phyloP scores from a whole-genome alignment of 2,888 invertebrate genomes.

The Drosophila atripex region DNA sequence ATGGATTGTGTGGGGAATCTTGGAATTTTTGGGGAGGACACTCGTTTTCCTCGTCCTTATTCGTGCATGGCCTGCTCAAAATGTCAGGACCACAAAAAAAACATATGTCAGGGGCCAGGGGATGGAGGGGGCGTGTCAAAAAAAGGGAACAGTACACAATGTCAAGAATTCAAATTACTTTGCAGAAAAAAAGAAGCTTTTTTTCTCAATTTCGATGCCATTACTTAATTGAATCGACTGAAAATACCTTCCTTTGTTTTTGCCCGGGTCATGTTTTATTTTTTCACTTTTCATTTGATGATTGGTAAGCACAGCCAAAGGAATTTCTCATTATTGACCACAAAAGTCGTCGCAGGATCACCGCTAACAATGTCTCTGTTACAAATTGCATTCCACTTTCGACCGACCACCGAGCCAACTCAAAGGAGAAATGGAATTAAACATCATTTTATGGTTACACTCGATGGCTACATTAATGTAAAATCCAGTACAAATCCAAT shows the following conservation, averaged over 20 bases:
- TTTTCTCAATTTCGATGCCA: constrained; percentile 42
- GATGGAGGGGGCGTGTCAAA: not conserved
- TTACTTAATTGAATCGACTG: constrained; percentile 76
- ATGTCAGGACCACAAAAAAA: constrained; percentile 46
- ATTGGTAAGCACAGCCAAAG: constrained; percentile 66
- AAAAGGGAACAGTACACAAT: constrained; percentile 27
- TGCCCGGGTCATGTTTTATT: constrained; percentile 6
- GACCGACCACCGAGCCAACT: not conserved
- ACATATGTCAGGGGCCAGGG: constrained; percentile 10
- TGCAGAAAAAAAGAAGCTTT: constrained; percentile 15
- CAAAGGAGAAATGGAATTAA: constrained; percentile 64
- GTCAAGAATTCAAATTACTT: constrained; percentile 72
- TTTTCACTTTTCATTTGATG: constrained; percentile 26
- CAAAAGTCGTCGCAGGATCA: constrained; percentile 63
- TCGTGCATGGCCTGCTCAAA: constrained; percentile 49
- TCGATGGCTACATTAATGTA: constrained; percentile 62
- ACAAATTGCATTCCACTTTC: constrained; percentile 28
- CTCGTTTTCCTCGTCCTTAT: constrained; percentile 7
- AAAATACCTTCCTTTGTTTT: constrained; percentile 63
- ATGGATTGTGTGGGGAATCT: constrained; percentile 16
- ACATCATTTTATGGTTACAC: constrained; percentile 70
- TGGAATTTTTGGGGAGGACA: constrained; percentile 17
- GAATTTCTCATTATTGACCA: constrained; percentile 77
- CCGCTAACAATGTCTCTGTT: constrained; percentile 59
- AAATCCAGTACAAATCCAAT: constrained; percentile 56